Evolutionary conservation across 1,140 invertebrate species (phyloP).

Genomic region (Meloidogyne hapla): DNA sequence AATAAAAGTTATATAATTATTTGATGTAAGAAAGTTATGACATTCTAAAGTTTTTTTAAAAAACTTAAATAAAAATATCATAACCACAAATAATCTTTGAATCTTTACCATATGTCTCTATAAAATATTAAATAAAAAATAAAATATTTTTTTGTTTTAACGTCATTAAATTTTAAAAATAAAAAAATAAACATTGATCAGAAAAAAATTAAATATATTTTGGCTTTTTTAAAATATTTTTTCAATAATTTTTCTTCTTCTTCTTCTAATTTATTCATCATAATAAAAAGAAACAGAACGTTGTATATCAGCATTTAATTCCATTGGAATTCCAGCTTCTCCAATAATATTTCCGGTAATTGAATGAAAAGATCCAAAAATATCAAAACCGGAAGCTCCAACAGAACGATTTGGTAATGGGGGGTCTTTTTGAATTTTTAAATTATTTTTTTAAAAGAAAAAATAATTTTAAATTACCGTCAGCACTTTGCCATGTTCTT

Average conservation of each 20-base stretch:
- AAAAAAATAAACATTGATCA: no score
- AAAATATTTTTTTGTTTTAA: no score
- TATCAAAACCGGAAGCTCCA: constrained; percentile 27
- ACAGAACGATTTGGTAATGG: constrained; percentile 21
- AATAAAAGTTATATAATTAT: no score
- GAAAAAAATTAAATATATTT: no score
- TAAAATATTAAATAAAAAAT: no score
- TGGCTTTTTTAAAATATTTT: no score
- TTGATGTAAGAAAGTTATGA: no score
- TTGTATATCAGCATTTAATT: constrained; percentile 42
- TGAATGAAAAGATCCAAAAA: constrained; percentile 39
- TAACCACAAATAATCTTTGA: no score
- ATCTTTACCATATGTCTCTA: no score
- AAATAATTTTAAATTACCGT: constrained; percentile 34
- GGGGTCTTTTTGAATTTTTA: constrained; percentile 32
- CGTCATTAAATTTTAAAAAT: no score
- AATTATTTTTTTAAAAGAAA: constrained; percentile 16
- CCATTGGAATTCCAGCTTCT: constrained; percentile 45
- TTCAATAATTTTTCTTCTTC: background rate
- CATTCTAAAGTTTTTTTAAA: no score
- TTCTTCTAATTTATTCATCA: constrained; percentile 5
- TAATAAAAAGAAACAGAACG: constrained; percentile 45
- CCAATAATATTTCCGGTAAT: constrained; percentile 44
- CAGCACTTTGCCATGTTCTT: constrained; percentile 44
- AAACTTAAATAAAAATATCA: no score